Base-by-base conservation (phyloP, 92 coral and sea anemone genomes). In the Palythoa grandis region DNA sequence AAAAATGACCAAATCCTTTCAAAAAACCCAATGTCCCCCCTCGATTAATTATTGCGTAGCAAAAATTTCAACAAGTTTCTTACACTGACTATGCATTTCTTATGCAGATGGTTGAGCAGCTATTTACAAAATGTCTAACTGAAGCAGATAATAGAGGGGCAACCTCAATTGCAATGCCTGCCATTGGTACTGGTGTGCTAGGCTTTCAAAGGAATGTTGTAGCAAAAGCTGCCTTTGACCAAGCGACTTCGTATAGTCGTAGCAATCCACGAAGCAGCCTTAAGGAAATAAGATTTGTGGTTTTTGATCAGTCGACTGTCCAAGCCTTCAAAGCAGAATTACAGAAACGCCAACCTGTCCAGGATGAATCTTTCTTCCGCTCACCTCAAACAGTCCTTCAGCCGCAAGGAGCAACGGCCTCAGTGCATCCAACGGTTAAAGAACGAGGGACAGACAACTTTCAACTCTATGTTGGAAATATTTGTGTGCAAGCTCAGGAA, bases 151-250 rank as follows among this genome's bases (percentile, higher is more conserved):
- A 79, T 29, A 83, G 85, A 85, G 82, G 79, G 9, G 86, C 91
- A 24, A 84, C 85, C 4, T 90, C 86, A 29, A 92, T 95, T 39
- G 92, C 98, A 54, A 88, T 94, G 24, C 98, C 98, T 11, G 98
- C 98, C 56, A 92, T 94, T 73, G 98, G 98, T 38, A 94, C 98
- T 23, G 98, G 98, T 56, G 89, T 87, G 9, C 90, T 92, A 17
- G 74, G 85, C 3, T 94, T 90, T 89, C 98, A 95, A 14, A 88
- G 85, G 48, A 77, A 87, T 56, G 74, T 87, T 1, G 95, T 93
- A 48, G 95, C 95, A 47, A 89, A 84, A 9, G 76, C 79, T 22
- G 91, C 93, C 87, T 92, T 92, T 48, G 96, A 93, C 17, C 95
- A 90, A 77, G 85, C 89, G 2, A 67, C 83, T 19, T 2, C 70